phyloP scores from a whole-genome alignment of 1,140 invertebrate genomes.

The Hyposmocoma kahamanoa region DNA sequence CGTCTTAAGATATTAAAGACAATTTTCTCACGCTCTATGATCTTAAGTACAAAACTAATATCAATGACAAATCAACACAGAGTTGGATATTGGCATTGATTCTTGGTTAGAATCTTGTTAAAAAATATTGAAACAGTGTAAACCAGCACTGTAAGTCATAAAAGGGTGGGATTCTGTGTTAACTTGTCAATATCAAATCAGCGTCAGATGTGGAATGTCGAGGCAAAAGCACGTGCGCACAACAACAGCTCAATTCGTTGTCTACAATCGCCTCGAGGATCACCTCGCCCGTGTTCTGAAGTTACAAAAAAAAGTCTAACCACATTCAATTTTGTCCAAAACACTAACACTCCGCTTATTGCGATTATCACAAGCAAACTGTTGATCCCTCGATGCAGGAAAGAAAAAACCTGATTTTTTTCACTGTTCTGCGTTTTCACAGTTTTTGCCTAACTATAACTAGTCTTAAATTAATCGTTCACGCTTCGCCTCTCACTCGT shows the following conservation, averaged over 20 bases:
- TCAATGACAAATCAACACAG: neutral
- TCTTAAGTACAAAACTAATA: too few species aligned
- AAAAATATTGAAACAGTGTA: too few species aligned
- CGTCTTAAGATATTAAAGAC: neutral
- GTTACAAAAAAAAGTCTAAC: conserved; percentile 20
- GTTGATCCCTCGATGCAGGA: conserved; percentile 66
- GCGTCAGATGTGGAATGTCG: conserved; percentile 7
- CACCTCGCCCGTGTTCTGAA: conserved; percentile 11
- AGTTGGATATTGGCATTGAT: too few species aligned
- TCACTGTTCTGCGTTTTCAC: conserved; percentile 47
- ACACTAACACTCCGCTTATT: conserved; percentile 38
- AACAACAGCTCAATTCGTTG: conserved; percentile 41
- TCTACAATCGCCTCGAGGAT: conserved; percentile 48
- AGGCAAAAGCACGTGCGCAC: conserved; percentile 10
- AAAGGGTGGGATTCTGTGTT: conserved; percentile 14
- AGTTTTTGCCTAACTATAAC: conserved; percentile 68
- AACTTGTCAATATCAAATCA: neutral
- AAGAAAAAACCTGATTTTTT: conserved; percentile 52
- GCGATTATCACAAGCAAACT: conserved; percentile 56
- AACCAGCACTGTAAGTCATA: too few species aligned
- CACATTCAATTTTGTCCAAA: conserved; percentile 30
- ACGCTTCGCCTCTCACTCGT: conserved; percentile 39
- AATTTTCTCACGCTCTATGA: neutral
- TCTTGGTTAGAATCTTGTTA: too few species aligned
- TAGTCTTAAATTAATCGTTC: conserved; percentile 57